phyloP scores from a whole-genome alignment of 1,140 invertebrate species.

The Augochlora pura region DNA sequence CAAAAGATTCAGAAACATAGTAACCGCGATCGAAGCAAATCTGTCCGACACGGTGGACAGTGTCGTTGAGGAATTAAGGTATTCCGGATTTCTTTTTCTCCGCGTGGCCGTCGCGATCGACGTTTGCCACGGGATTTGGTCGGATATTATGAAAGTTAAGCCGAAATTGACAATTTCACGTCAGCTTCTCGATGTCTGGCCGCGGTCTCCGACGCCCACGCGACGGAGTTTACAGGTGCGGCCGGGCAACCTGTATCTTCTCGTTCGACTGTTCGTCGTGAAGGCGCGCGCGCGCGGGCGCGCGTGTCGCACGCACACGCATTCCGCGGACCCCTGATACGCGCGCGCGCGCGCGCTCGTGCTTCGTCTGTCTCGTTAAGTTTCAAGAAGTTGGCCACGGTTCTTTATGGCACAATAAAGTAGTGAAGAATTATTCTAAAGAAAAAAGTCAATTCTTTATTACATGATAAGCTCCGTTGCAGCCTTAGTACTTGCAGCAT shows the following conservation, averaged over 20 bases:
- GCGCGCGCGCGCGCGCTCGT: constrained; percentile 43
- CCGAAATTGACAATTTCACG: constrained; percentile 65
- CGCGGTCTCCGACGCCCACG: constrained; percentile 73
- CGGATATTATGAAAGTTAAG: constrained; percentile 50
- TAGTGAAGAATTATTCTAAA: neutral
- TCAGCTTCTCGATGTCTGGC: constrained; percentile 62
- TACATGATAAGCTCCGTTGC: neutral
- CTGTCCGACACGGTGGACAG: neutral
- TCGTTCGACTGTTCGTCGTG: constrained; percentile 45
- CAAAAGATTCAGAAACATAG: neutral
- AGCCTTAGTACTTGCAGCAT: neutral
- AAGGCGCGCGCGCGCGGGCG: constrained; percentile 37
- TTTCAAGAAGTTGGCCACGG: constrained; percentile 47
- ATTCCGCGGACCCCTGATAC: constrained; percentile 50
- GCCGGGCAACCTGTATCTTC: constrained; percentile 76
- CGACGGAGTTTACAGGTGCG: constrained; percentile 76
- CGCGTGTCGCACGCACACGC: constrained; percentile 47
- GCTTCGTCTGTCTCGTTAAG: constrained; percentile 54
- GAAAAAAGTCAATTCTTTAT: neutral
- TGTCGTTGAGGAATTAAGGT: neutral
- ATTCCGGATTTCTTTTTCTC: neutral
- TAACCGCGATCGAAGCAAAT: neutral
- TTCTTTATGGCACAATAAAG: constrained; percentile 18
- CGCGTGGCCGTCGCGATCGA: neutral
- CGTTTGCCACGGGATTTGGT: constrained; percentile 36